Conservation (phyloP, 2,113 vertebrate species). For the Excalfactoria chinensis region DNA sequence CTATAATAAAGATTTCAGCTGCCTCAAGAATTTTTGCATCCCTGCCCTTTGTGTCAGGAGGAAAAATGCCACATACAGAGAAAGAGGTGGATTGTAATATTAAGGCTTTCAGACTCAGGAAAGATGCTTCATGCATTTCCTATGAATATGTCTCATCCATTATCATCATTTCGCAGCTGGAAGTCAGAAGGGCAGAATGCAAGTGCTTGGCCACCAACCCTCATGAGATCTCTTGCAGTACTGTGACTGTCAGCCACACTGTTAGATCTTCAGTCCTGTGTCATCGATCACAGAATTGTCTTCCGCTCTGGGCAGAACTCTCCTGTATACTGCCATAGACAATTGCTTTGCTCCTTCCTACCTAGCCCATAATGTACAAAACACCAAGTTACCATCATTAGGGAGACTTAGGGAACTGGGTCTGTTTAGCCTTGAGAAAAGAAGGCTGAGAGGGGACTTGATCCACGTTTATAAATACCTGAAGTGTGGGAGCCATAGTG, state of each 20-base stretch:
- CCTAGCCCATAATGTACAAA: background rate
- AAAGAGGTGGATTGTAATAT: background rate
- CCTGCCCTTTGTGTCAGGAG: background rate
- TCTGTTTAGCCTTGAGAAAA: too few relatives aligned
- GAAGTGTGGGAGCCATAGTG: too few relatives aligned
- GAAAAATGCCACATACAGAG: background rate
- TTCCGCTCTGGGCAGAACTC: background rate
- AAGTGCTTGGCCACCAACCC: background rate
- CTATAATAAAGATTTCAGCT: background rate
- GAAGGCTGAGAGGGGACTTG: too few relatives aligned
- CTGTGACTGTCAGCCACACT: background rate
- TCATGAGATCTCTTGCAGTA: background rate
- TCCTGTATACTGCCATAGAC: background rate
- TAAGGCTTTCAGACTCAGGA: background rate
- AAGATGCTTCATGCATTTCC: background rate
- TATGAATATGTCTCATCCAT: background rate
- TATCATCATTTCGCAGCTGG: background rate
- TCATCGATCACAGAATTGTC: background rate
- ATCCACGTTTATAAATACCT: too few relatives aligned
- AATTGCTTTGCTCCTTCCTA: background rate
- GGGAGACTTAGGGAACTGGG: too few relatives aligned
- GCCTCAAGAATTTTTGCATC: background rate
- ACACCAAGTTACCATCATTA: background rate
- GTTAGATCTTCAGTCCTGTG: background rate
- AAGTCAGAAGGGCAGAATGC: background rate